These are phyloP conservation scores for Blera fallax DNA, from an alignment of 2,888 invertebrate genomes.

Conservation along the genomic window DNA sequence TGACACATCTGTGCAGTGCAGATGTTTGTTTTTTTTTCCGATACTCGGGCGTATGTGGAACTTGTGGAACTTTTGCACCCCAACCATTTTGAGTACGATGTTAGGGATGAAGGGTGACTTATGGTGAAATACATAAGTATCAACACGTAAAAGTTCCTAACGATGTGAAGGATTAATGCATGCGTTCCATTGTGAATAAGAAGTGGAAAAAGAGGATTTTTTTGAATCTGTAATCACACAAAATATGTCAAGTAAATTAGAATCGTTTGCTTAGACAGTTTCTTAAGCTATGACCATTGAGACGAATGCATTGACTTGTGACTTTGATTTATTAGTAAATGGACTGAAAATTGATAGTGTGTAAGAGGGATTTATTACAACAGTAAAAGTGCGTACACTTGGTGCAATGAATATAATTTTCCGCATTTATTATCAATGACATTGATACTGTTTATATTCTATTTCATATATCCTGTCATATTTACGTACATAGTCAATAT, in stretches of 20 bases:
- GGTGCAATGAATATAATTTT: neutral
- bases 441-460: too few relatives aligned
- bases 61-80: neutral
- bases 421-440: neutral
- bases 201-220: neutral
- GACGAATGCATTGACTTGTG: neutral
- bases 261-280: neutral
- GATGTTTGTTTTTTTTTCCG: neutral
- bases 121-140: neutral
- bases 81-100: neutral
- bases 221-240: neutral
- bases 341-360: neutral
- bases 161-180: neutral
- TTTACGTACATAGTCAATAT: too few relatives aligned
- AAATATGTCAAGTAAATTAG: neutral
- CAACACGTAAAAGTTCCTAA: neutral
- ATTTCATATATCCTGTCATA: too few relatives aligned
- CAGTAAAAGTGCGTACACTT: neutral
- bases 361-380: neutral
- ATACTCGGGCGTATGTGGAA: slow-evolving; percentile 10
- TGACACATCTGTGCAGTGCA: neutral
- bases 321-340: neutral
- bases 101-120: neutral
- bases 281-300: too few relatives aligned
- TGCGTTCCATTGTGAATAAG: neutral